Conservation (phyloP, 2,797 vertebrate species). For the Pantherophis vulpinus region DNA sequence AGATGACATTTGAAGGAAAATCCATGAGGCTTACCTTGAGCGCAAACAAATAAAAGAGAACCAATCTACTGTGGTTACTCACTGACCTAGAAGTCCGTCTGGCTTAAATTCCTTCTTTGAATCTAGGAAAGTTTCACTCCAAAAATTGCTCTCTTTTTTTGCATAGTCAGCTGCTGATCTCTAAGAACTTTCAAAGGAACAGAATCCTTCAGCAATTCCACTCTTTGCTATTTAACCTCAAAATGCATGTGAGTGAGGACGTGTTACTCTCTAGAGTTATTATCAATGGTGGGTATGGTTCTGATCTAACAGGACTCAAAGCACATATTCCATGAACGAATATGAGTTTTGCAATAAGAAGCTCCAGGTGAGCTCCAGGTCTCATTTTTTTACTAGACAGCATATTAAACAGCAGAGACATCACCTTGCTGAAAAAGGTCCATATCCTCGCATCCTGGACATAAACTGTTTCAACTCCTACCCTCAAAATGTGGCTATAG, state of each 20-base stretch:
- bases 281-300: background rate
- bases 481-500: too few relatives aligned
- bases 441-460: background rate
- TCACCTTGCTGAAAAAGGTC: background rate
- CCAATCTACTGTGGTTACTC: background rate
- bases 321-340: background rate
- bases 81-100: background rate
- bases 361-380: background rate
- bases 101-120: background rate
- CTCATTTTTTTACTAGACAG: background rate
- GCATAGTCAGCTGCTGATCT: background rate
- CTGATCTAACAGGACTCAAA: background rate
- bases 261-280: background rate
- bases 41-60: background rate
- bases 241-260: background rate
- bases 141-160: background rate
- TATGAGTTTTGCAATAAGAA: background rate
- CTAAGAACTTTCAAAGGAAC: background rate
- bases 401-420: background rate
- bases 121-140: background rate
- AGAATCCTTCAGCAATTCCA: background rate
- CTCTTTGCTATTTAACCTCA: background rate
- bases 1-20: background rate
- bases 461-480: too few relatives aligned
- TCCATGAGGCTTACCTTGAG: background rate